Base-by-base conservation (phyloP, 2,888 invertebrate genomes). In the Lithophane semibrunnea region DNA sequence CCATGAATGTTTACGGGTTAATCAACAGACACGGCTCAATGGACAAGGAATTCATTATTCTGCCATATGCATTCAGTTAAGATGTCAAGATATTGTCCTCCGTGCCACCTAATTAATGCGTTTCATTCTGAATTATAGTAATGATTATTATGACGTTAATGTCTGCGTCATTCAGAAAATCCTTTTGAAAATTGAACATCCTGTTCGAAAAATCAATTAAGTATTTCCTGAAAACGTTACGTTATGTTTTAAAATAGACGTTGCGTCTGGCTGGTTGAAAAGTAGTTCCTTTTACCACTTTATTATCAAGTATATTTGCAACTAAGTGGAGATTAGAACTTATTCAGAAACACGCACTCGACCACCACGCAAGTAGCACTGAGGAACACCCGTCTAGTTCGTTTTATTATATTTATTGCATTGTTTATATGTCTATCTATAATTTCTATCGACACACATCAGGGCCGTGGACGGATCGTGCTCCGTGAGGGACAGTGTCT, bases 1-100 rank as follows among this genome's bases (percentile, higher is more conserved):
- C 92, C 90, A 82, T 88, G 83, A 87, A 86, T 94, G 94, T 95
- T 95, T 94, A 94, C 93, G 88, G 93, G 93, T 92, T 94, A 93
- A 95, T 95, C 93, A 93, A 91, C 88, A 90, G 82, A 78, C 83
- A 89, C 92, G 91, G 90, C 85, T 91, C 91, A 90, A 80, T 91
- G 90, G 88, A 88, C 88, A 85, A 88, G 88, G 89, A 90, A 89
- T 92, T 92, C 90, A 90, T 92, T 92, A 92, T 90, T 90, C 89
- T 88, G 89, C 87, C 90, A 88, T 89, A 82, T 88, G 89, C 86
- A 84, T 80, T 88, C 82, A 70, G 80, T 88, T 86, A 88, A 76
- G 61, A 79, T 87, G 88, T 85, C 84, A 71, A 70, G 75, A 88
- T 78, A 78, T 79, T 70, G 73, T 82, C 77, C 66, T 63, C 47